Evolutionary conservation across 1,140 invertebrate genomes (phyloP).

Genomic region (Aradophagus sp.): DNA sequence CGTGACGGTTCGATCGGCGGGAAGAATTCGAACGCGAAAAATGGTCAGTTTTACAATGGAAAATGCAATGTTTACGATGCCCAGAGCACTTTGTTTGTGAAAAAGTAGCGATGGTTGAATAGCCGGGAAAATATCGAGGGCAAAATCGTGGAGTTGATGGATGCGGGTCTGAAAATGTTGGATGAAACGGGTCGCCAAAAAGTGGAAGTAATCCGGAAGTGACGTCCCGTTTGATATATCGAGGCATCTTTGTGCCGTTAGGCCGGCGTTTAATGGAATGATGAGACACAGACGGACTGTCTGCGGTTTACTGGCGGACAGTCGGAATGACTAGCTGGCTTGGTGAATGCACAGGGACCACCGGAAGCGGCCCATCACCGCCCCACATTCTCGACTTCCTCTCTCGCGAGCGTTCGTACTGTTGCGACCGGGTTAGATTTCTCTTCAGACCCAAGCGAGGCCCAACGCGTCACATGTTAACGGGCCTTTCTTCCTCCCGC

Average conservation of each 20-base stretch:
- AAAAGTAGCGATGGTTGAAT: too few relatives aligned
- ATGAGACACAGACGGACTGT: conserved; percentile 48
- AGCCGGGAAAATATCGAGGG: too few relatives aligned
- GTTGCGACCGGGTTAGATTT: conserved; percentile 47
- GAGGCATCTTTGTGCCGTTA: conserved; percentile 33
- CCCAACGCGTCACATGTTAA: conserved; percentile 42
- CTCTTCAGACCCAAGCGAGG: conserved; percentile 45
- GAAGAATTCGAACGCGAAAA: too few relatives aligned
- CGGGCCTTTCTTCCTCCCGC: conserved; percentile 39
- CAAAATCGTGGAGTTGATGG: too few relatives aligned
- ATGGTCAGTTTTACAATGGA: too few relatives aligned
- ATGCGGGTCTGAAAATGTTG: neutral
- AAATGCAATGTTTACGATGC: too few relatives aligned
- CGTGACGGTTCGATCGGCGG: too few relatives aligned
- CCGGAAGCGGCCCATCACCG: conserved; percentile 69
- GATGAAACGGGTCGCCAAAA: conserved; percentile 12
- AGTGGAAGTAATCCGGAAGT: conserved; percentile 37
- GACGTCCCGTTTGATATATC: conserved; percentile 28
- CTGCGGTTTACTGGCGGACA: conserved; percentile 52
- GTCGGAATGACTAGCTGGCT: conserved; percentile 36
- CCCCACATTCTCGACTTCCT: conserved; percentile 60
- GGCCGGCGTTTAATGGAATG: conserved; percentile 41
- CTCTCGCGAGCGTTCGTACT: conserved; percentile 35
- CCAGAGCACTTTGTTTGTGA: too few relatives aligned
- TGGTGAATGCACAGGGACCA: conserved; percentile 60